Evolutionary conservation across 2,888 invertebrate species (phyloP).

Genomic region (Julus scanicus): DNA sequence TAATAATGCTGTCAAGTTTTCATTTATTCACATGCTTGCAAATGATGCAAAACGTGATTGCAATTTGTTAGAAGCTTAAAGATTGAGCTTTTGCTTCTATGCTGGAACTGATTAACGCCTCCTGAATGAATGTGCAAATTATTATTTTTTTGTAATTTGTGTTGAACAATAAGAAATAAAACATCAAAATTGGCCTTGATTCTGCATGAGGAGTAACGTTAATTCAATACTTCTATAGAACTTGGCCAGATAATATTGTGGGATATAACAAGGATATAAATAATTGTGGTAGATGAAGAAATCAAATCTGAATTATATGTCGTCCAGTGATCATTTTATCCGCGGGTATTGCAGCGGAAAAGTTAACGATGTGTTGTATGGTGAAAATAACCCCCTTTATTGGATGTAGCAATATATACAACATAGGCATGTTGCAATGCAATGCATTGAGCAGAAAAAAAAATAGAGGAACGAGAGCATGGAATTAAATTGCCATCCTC

Average conservation of each 20-base stretch:
- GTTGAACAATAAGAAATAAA: not conserved
- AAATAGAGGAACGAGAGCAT: not conserved
- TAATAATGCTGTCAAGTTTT: not conserved
- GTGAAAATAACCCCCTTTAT: not conserved
- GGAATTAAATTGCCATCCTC: slow-evolving; percentile 9
- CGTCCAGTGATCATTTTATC: not conserved
- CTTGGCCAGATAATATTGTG: not conserved
- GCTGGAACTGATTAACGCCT: not conserved
- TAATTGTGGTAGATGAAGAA: slow-evolving; percentile 23
- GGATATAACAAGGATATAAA: not conserved
- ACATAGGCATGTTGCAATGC: not conserved
- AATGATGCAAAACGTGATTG: not conserved
- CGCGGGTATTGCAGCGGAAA: not conserved
- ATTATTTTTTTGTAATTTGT: not conserved
- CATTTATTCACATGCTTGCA: not conserved
- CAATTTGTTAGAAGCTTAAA: not conserved
- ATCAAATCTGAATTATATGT: not conserved
- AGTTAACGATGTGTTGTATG: not conserved
- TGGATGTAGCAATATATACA: not conserved
- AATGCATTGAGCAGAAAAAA: not conserved
- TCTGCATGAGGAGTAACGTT: not conserved
- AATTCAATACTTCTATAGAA: not conserved
- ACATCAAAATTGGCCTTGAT: not conserved
- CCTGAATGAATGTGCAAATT: not conserved
- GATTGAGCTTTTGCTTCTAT: not conserved